A percentile compares a stretch with the other conserved stretches of the same genome.
These are phyloP conservation scores for Prolemur simus DNA, from an alignment of 2,113 vertebrate genomes.

Conservation along the genomic window DNA sequence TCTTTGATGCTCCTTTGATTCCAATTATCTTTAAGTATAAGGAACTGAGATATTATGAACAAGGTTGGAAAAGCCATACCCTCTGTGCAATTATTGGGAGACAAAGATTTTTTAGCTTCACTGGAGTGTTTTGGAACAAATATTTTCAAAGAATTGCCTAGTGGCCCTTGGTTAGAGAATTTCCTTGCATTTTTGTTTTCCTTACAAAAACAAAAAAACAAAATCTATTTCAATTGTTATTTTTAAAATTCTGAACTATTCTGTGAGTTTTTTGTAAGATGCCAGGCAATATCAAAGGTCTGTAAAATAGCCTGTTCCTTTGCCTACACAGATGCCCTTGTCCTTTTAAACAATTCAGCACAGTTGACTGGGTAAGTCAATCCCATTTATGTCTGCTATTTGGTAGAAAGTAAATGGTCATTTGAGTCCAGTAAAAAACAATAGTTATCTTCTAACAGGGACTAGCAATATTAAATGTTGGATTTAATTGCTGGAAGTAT, in stretches of 20 bases:
- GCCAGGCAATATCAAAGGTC: background rate
- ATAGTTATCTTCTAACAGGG: background rate
- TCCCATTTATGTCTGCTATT: slow-evolving; percentile 23
- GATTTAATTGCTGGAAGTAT: slow-evolving; percentile 37
- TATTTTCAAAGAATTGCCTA: background rate
- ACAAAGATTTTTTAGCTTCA: background rate
- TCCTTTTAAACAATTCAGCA: slow-evolving; percentile 25
- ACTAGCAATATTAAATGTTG: slow-evolving; percentile 15
- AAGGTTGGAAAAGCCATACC: background rate
- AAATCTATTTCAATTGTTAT: background rate
- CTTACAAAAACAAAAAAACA: background rate
- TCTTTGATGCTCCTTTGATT: background rate
- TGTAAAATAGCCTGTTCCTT: background rate
- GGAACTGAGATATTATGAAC: background rate
- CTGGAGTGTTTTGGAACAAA: background rate
- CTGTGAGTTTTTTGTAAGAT: slow-evolving; percentile 6
- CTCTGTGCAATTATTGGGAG: background rate
- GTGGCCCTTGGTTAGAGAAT: background rate
- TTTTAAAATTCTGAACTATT: slow-evolving; percentile 18
- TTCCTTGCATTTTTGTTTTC: background rate
- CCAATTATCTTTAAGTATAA: background rate
- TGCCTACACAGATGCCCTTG: background rate
- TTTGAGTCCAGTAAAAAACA: slow-evolving; percentile 32
- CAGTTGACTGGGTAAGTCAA: slow-evolving; percentile 28
- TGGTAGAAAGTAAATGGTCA: slow-evolving; percentile 19